Conservation (phyloP, 92 coral and sea anemone genomes). For the Metridium senile region DNA sequence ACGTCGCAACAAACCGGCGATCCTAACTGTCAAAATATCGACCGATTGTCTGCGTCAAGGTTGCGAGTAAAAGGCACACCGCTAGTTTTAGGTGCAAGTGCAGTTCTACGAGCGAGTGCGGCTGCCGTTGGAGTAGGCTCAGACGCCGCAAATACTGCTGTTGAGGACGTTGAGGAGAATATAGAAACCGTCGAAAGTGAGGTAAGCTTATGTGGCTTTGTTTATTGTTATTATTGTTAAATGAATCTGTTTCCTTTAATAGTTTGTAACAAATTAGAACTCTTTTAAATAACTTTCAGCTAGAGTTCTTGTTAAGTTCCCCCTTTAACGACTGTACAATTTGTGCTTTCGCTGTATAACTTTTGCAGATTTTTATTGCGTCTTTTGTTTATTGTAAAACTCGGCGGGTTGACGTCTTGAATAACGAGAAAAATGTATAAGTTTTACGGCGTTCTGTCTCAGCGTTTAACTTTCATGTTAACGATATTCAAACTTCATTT, state of each 20-base stretch:
- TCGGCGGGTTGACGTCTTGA: no score
- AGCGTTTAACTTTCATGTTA: no score
- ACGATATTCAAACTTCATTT: no score
- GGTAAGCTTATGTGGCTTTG: no score
- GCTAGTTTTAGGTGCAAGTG: constrained; percentile 67
- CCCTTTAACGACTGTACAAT: no score
- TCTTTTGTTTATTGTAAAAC: no score
- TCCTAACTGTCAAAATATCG: background rate
- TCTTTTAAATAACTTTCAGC: background rate
- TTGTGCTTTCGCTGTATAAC: no score
- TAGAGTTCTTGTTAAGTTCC: no score
- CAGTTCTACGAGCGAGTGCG: constrained; percentile 74
- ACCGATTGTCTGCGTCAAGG: background rate
- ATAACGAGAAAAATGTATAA: no score
- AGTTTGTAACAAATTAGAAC: background rate
- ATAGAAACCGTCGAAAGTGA: constrained; percentile 75
- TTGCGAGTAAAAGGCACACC: constrained; percentile 68
- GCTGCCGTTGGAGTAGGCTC: constrained; percentile 78
- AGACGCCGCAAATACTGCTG: constrained; percentile 58
- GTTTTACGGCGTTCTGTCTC: no score
- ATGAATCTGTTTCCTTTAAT: background rate
- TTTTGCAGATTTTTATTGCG: no score
- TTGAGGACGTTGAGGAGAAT: constrained; percentile 62
- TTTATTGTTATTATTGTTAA: no score
- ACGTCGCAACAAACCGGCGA: constrained; percentile 2